Evolutionary conservation across 2,888 invertebrate genomes (phyloP), one percentile per base, ranked within the genome.

Genomic region (Agonopterix alstromeriana): DNA sequence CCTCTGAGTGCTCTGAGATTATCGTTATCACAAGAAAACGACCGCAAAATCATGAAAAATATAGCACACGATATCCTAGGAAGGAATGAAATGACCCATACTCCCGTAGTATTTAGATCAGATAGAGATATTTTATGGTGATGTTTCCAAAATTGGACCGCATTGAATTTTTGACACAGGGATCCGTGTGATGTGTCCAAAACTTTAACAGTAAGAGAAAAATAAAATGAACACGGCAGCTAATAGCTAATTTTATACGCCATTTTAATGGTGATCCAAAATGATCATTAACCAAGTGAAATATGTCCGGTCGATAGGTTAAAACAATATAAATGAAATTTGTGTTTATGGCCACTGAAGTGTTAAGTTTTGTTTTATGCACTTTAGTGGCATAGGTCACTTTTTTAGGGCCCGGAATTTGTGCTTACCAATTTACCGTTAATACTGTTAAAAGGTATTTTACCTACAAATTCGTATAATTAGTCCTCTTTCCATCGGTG

Each of bases 231-330:
- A 36, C 17, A 45, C 36, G 36, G 45, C 45, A 45, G 45, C 45
- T 10, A 36, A 45, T 17, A 36, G 36, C 48, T 43, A 49, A 49
- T 46, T 44, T 48, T 44, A 48, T 43, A 35, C 36, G 1, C 10
- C 17, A 10, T 42, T 47, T 47, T 47, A 47, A 47, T 47, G 43
- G 38, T 42, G 10, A 9, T 17, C 36, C 14, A 43, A 27, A 47
- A 42, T 35, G 17, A 40, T 11, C 36, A 43, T 41, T 48, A 40
- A 36, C 10, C 36, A 36, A 45, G 45, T 45, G 36, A 45, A 36
- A 36, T 45, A 45, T 45, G 36, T 36, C 7, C 27, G 27, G 27
- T 27, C 27, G 14, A 42, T n/a, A 42, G 42, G 42, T 42, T 42
- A 17, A 42, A 42, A 10, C 10, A 42, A 17, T 42, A 42, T 17